Evolutionary conservation across 64 coral and sea anemone genomes (phyloP).

Genomic region (Dendronephthya gigantea): DNA sequence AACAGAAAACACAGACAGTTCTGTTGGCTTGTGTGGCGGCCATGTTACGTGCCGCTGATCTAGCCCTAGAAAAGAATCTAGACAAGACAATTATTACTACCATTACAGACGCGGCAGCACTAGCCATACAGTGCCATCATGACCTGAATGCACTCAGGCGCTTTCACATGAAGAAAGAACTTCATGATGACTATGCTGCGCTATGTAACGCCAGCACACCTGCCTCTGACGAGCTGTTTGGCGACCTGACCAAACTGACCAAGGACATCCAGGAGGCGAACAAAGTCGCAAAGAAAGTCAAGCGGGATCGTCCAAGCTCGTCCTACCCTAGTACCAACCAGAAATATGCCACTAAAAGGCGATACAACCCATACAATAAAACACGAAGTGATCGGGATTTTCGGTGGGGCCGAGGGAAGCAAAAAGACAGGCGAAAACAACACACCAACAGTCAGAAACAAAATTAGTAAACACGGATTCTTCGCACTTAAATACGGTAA

Average conservation of each 20-base stretch:
- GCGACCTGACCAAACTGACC: neutral
- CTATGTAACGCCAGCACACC: neutral
- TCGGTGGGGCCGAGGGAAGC: slow-evolving; percentile 17
- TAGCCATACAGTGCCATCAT: too few species aligned
- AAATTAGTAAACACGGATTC: neutral
- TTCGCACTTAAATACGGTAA: neutral
- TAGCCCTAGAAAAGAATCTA: too few species aligned
- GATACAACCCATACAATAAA: neutral
- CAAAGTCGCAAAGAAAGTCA: neutral
- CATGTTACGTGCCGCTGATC: too few species aligned
- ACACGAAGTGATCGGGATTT: neutral
- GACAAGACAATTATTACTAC: too few species aligned
- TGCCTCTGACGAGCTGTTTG: slow-evolving; percentile 4
- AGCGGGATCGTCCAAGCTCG: neutral
- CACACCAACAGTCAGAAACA: neutral
- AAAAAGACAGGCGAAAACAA: neutral
- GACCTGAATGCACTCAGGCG: neutral
- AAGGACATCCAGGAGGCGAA: neutral
- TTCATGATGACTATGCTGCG: slow-evolving; percentile 12
- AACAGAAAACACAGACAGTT: too few species aligned
- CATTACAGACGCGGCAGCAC: too few species aligned
- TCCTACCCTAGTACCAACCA: neutral
- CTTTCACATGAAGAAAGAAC: slow-evolving; percentile 24
- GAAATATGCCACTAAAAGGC: neutral
- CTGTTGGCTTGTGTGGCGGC: too few species aligned